Evolutionary conservation across 2,797 vertebrate species (phyloP).

Genomic region (Rachycentron canadum): DNA sequence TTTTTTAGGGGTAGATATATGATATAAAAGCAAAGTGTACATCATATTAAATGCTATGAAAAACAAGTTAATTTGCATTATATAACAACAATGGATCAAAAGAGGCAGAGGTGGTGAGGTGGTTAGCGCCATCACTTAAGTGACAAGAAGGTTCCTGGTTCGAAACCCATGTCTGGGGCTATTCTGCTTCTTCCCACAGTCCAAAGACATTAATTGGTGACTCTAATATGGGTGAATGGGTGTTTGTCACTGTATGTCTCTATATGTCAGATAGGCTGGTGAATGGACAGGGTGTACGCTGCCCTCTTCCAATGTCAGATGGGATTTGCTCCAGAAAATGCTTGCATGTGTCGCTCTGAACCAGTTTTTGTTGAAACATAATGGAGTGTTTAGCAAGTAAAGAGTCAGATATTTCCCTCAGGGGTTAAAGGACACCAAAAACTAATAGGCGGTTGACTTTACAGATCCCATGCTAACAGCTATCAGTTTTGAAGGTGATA

Average conservation of each 20-base stretch:
- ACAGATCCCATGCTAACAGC: neutral
- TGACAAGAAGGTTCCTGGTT: too few species aligned
- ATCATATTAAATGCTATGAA: neutral
- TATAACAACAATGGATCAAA: neutral
- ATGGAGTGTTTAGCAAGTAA: neutral
- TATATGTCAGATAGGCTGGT: too few species aligned
- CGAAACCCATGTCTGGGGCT: too few species aligned
- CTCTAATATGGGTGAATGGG: too few species aligned
- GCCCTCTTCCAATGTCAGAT: too few species aligned
- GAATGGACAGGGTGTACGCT: too few species aligned
- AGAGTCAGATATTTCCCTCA: neutral
- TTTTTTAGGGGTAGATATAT: too few species aligned
- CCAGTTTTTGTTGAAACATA: constrained; percentile 6
- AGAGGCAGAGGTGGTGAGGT: too few species aligned
- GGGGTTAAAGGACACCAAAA: constrained; percentile 2
- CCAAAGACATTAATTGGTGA: too few species aligned
- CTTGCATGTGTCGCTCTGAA: neutral
- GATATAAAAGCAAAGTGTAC: neutral
- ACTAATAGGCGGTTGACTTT: neutral
- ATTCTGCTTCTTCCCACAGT: too few species aligned
- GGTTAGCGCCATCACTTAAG: too few species aligned
- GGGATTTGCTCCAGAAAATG: neutral
- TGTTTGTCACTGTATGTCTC: too few species aligned
- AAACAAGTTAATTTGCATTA: neutral
- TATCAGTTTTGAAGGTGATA: constrained; percentile 14